phyloP scores from a whole-genome alignment of 2,888 invertebrate genomes.

The Lymantria monacha region DNA sequence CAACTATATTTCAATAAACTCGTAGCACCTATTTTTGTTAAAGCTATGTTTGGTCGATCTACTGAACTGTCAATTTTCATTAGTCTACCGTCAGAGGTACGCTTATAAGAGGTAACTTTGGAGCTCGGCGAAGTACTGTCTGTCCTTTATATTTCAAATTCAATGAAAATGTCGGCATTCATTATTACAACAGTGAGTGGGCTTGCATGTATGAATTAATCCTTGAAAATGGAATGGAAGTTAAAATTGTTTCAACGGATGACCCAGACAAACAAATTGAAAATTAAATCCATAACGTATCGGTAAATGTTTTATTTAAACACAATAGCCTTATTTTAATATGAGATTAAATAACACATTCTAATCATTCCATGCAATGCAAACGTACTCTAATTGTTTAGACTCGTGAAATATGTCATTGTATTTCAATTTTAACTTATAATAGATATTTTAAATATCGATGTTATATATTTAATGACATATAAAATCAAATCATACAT shows the following conservation, averaged over 20 bases:
- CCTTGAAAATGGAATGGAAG: slow-evolving; percentile 38
- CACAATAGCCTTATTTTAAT: too few relatives aligned
- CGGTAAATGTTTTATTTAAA: too few relatives aligned
- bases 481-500: too few relatives aligned
- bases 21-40: slow-evolving; percentile 11
- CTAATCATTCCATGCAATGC: too few relatives aligned
- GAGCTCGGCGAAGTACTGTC: slow-evolving; percentile 41
- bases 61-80: slow-evolving; percentile 77
- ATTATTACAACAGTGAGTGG: slow-evolving; percentile 40
- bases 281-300: too few relatives aligned
- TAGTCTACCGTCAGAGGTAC: slow-evolving; percentile 55
- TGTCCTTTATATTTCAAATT: slow-evolving; percentile 62
- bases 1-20: too few relatives aligned
- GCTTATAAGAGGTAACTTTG: slow-evolving; percentile 58
- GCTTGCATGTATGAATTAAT: slow-evolving; percentile 42
- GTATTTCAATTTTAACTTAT: too few relatives aligned
- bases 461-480: too few relatives aligned
- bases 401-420: too few relatives aligned
- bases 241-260: slow-evolving; percentile 28
- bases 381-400: too few relatives aligned
- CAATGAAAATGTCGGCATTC: slow-evolving; percentile 52
- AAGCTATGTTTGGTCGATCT: slow-evolving; percentile 56
- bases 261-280: background rate
- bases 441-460: too few relatives aligned
- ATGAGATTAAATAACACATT: too few relatives aligned